Evolutionary conservation across 2,888 invertebrate species (phyloP), one percentile per base, ranked within the genome.

Genomic region (Lacanobia oleracea): DNA sequence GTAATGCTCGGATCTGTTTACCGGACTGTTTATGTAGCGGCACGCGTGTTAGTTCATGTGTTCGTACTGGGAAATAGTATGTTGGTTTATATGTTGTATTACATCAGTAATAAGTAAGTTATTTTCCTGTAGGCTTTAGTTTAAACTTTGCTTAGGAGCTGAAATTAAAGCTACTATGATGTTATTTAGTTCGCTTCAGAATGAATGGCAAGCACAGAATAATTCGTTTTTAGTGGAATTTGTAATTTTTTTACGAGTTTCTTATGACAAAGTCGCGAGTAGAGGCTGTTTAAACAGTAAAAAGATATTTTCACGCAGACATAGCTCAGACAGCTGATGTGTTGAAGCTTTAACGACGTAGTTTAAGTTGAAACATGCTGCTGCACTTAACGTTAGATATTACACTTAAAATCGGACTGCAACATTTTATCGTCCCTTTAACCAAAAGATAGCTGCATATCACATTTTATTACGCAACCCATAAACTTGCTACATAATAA

Each of bases 1-100:
- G 83, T 80, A 77, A 80, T 83, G 73, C 64, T 51, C 48, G 57
- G 79, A 79, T 79, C 70, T 83, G 79, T 84, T 84, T 84, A 72
- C 85, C 50, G 72, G 76, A 67, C 80, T 77, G 80, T 79, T 85
- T 83, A 83, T 77, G 83, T 77, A 61, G 53, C 69, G 73, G 75
- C 80, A 71, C 80, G 85, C 72, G 51, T 78, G 69, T 68, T 76
- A 81, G 77, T 40, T 45, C 23, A n/a, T 65, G 56, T 48, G 51
- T 53, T 59, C 40, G 3, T 23, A 48, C 72, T 56, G 51, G 62
- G 60, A 67, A 71, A 77, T 50, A 51, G 51, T 56, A 57, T 77
- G 51, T 59, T 56, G 51, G 9, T 12, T 43, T 5, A 61, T 23
- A 43, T 10, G 56, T 54, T 62, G 37, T 57, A 56, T 53, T 56